Percentiles rank a stretch among this genome's conserved stretches.
These are phyloP conservation scores for Thalpophila matura DNA, from an alignment of 2,888 invertebrate species.

Conservation along the genomic window DNA sequence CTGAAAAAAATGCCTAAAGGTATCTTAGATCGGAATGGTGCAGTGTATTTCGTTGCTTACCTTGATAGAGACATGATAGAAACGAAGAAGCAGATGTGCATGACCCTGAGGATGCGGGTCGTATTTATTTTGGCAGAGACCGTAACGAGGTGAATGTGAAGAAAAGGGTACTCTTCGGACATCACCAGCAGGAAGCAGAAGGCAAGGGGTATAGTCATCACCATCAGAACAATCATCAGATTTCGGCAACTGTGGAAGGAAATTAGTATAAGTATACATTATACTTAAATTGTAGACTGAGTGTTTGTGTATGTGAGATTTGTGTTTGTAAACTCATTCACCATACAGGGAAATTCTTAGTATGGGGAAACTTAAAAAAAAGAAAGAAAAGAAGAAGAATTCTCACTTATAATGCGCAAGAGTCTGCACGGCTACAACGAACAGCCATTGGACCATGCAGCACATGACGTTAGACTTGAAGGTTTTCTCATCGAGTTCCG, in stretches of 20 bases:
- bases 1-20: no score
- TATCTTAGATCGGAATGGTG: no score
- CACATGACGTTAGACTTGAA: conserved; percentile 98
- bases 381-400: no score
- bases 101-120: conserved; percentile 93
- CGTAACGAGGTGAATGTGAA: conserved; percentile 92
- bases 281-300: no score
- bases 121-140: conserved; percentile 93
- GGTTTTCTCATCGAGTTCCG: conserved; percentile 96
- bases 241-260: conserved; percentile 87
- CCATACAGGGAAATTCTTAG: no score
- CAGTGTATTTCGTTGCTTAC: no score
- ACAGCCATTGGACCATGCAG: conserved; percentile 97
- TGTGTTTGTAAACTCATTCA: no score
- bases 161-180: conserved; percentile 94
- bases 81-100: conserved; percentile 96
- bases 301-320: no score
- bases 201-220: conserved; percentile 93
- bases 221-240: conserved; percentile 91
- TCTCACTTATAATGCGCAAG: conserved; percentile 93
- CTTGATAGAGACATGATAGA: conserved; percentile 93
- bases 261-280: not conserved
- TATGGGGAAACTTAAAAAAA: no score
- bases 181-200: conserved; percentile 94
- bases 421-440: conserved; percentile 95